Base-by-base conservation (phyloP, 2,888 invertebrate species). In the Cerastoderma edule region DNA sequence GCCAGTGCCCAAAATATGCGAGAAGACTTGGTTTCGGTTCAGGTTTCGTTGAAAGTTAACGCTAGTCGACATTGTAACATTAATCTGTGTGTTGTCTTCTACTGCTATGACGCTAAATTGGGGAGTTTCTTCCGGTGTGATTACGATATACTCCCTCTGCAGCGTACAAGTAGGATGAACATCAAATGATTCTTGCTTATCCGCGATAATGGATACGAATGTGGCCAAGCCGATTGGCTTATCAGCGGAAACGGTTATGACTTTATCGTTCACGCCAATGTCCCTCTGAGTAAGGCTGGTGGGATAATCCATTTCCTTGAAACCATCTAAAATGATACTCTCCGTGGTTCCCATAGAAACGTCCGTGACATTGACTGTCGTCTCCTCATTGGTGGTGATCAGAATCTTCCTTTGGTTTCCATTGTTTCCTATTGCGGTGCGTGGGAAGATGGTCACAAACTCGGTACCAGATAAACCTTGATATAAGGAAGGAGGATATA, bases 71-170 rank as follows among this genome's bases (percentile, higher is more conserved):
- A 13, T 53, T 22, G 53, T 32, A 19, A 57, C 33, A 13, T 30
- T 2, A 8, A 30, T n/a, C 13, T 57, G 1, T 32, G 57, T 57
- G 2, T 33, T 22, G n/a, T 57, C 33, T 19, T 16, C 30, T 22
- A 32, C n/a, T 13, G 32, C 57, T 19, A 57, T 28, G 0, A 57
- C 28, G 8, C 1, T 16, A 57, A 57, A 57, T n/a, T 57, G 27
- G 16, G 57, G 33, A 19, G 57, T 28, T 33, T n/a, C 5, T 2
- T 57, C 32, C 8, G 57, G 32, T n/a, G 57, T 57, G 1, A 57
- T 32, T 13, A 57, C n/a, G 3, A 57, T 57, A 28, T 57, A 57
- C 33, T 57, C 57, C n/a, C n/a, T 57, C 4, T 32, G 33, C 2
- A 30, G 33, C n/a, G 8, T 3, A 22, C n/a, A 2, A 0, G n/a